phyloP scores from a whole-genome alignment of 1,140 invertebrate species.

The Vanessa tameamea region DNA sequence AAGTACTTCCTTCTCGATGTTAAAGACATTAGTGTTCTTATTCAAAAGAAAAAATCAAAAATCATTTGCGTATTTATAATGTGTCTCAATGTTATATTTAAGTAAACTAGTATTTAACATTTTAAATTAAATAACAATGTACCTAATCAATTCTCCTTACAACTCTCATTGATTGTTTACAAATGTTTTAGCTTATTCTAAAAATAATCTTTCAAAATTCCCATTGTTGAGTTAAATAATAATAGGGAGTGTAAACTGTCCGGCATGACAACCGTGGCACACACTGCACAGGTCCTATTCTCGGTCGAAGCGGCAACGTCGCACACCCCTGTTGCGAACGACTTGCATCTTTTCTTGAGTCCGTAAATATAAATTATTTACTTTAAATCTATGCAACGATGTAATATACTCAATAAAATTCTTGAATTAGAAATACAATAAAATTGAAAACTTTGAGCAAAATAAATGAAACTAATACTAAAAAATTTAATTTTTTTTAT shows the following conservation, averaged over 20 bases:
- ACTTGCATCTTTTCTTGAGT: conserved; percentile 13
- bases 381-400: neutral
- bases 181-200: neutral
- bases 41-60: neutral
- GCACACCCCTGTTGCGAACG: conserved; percentile 26
- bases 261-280: conserved; percentile 5
- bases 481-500: conserved; percentile 7
- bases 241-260: conserved; percentile 7
- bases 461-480: neutral
- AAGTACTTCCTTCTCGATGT: conserved; percentile 8
- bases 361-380: conserved; percentile 10
- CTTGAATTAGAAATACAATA: neutral
- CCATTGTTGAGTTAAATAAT: conserved; percentile 3
- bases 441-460: neutral
- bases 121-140: neutral
- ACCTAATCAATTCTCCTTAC: neutral
- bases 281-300: conserved; percentile 7
- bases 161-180: neutral
- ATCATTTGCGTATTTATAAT: neutral
- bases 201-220: neutral
- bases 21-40: neutral
- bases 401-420: neutral
- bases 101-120: conserved; percentile 1
- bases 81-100: conserved; percentile 3
- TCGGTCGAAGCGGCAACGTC: conserved; percentile 38